These are phyloP conservation scores for Drosophila baimaii DNA, from an alignment of 1,140 invertebrate genomes.

Conservation along the genomic window DNA sequence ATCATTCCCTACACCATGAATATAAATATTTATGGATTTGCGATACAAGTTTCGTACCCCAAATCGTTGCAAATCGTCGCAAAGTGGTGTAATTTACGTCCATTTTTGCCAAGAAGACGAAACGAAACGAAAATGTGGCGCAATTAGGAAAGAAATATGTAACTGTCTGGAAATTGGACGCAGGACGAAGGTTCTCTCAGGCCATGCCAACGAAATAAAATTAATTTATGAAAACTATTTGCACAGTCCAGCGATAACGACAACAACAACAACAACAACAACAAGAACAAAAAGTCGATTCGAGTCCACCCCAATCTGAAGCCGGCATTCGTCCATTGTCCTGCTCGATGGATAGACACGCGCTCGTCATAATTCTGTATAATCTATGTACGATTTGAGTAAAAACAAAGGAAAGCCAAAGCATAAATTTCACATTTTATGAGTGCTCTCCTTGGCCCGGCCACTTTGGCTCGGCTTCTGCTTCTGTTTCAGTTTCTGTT, in stretches of 20 bases:
- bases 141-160: slow-evolving; percentile 78
- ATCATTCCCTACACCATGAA: slow-evolving; percentile 51
- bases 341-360: slow-evolving; percentile 79
- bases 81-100: slow-evolving; percentile 80
- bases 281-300: slow-evolving; percentile 6
- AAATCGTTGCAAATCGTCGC: slow-evolving; percentile 76
- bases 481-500: slow-evolving; percentile 20
- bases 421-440: slow-evolving; percentile 84
- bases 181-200: slow-evolving; percentile 42
- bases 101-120: slow-evolving; percentile 59
- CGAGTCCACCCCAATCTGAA: slow-evolving; percentile 18
- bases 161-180: slow-evolving; percentile 53
- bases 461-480: slow-evolving; percentile 44
- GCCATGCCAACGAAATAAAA: slow-evolving; percentile 71
- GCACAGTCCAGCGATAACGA: slow-evolving; percentile 64
- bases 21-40: slow-evolving; percentile 75
- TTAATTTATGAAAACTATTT: slow-evolving; percentile 84
- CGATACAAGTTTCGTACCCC: slow-evolving; percentile 61
- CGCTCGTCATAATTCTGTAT: slow-evolving; percentile 82
- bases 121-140: slow-evolving; percentile 61
- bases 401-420: slow-evolving; percentile 79
- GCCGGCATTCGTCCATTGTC: slow-evolving; percentile 56
- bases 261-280: slow-evolving; percentile 48
- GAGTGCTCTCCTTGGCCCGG: slow-evolving; percentile 60
- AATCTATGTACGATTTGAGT: slow-evolving; percentile 84